phyloP scores from a whole-genome alignment of 2,113 vertebrate species.

The Equus quagga region DNA sequence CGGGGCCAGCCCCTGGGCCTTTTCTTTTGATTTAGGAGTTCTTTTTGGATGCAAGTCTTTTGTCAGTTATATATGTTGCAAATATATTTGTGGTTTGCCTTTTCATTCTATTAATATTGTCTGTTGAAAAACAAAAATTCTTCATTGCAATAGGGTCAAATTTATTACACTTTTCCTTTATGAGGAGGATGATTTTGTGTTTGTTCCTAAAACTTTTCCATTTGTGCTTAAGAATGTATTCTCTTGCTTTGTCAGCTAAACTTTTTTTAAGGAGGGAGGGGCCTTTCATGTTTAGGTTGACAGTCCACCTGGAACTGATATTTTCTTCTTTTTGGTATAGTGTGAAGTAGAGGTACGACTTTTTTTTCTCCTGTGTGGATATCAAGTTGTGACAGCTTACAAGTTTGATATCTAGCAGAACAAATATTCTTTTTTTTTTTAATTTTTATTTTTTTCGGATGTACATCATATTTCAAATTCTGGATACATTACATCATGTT shows the following conservation, averaged over 20 bases:
- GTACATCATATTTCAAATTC: no score
- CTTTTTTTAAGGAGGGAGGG: background rate
- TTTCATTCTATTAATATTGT: background rate
- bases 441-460: no score
- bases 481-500: no score
- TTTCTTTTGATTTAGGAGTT: background rate
- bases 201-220: background rate
- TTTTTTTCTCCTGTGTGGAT: background rate
- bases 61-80: background rate
- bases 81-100: background rate
- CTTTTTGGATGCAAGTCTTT: background rate
- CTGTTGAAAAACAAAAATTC: background rate
- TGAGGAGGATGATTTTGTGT: background rate
- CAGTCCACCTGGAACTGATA: background rate
- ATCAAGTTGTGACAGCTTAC: background rate
- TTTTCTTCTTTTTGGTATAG: background rate
- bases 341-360: background rate
- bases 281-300: background rate
- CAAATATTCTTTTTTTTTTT: background rate
- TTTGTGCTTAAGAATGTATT: background rate
- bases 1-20: background rate
- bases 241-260: background rate
- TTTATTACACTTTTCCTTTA: background rate
- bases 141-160: background rate
- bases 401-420: background rate